Conservation (phyloP, 2,797 vertebrate species). For the Helicolenus hilgendorfi region DNA sequence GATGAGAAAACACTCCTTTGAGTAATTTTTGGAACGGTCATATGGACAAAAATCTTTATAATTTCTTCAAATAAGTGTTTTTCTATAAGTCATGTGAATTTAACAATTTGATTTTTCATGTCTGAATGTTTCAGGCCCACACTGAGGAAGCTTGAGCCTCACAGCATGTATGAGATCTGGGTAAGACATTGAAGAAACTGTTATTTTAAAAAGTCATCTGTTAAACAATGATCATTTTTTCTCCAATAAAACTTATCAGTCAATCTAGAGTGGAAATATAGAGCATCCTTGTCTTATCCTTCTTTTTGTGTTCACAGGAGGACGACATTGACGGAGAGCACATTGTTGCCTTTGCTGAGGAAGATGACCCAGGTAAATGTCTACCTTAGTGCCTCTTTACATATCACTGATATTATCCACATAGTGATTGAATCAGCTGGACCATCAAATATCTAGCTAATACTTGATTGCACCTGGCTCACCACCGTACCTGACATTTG, state of each 20-base stretch:
- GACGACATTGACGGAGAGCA: conserved; percentile 95
- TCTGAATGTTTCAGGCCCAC: conserved; percentile 89
- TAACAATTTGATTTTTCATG: background rate
- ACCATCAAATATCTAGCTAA: background rate
- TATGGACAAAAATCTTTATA: background rate
- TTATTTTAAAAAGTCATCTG: background rate
- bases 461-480: too few relatives aligned
- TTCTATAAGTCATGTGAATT: background rate
- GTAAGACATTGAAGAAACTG: conserved; percentile 78
- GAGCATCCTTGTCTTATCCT: fast-evolving
- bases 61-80: background rate
- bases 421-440: background rate
- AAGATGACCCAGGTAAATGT: conserved; percentile 92
- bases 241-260: background rate
- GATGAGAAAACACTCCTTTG: background rate
- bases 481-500: background rate
- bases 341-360: conserved; percentile 96
- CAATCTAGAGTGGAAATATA: background rate
- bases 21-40: background rate
- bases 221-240: too few relatives aligned
- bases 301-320: conserved; percentile 85
- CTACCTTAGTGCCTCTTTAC: background rate
- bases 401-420: background rate
- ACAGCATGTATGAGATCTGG: conserved; percentile 98
- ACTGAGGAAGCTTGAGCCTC: conserved; percentile 93